Base-by-base conservation (phyloP, 2,113 vertebrate species). In the Vidua chalybeata region DNA sequence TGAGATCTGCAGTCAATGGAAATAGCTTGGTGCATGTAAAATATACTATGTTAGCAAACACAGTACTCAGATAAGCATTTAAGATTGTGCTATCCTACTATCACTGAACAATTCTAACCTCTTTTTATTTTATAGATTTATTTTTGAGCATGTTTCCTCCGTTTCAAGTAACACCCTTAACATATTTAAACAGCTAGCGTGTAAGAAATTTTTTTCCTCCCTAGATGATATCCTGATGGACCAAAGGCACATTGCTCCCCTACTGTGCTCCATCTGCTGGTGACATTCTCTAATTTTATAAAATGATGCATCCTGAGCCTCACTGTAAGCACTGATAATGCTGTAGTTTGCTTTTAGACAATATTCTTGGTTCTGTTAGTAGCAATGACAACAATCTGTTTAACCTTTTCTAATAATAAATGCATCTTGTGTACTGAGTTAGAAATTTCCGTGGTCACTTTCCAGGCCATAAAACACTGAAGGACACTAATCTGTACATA, bases 281-380 rank as follows among this genome's bases (percentile, higher is more conserved):
- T 43, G 41, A 55, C 5, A 48, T 77, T 88, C 22, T 19, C 37
- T 55, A 55, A 43, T 74, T 84, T 77, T 55, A 30, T 39, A 62
- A 58, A 30, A 81, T 33, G 15, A 24, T 54, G 31, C 10, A 18
- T 59, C 15, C 35, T 52, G 31, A 62, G 6, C 37, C 59, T 49
- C 37, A 37, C 26, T 5, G 1, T 48, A 64, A 52, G 21, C n/a
- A 39, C 33, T 45, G 75, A n/a, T 0, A 0, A 62, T 15, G 21
- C 4, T 54, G 16, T 22, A 49, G 31, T 37, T 79, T 6, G 9
- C 54, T 73, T 71, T n/a, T 41, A 64, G 52, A 56, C 11, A 45
- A 39, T 17, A 66, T 16, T 33, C 3, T 79, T 77, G 4, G 4
- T 46, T 80, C 14, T 62, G 12, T 18, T 39, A 71, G 35, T 4